These are phyloP conservation scores for Montipora capricornis DNA, from an alignment of 64 coral and sea anemone genomes.

Conservation along the genomic window DNA sequence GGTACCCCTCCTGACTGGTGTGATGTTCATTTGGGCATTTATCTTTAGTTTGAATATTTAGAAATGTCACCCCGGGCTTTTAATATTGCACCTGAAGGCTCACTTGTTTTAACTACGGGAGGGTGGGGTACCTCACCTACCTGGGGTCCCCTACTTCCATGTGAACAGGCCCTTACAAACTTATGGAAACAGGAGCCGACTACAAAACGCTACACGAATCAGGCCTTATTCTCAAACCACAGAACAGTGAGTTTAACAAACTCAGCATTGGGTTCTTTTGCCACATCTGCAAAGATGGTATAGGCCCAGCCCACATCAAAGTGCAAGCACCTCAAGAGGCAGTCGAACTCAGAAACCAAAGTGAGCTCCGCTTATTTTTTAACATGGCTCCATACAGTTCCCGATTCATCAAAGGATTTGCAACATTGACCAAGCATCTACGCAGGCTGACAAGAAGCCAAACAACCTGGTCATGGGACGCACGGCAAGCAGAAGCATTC, in stretches of 20 bases:
- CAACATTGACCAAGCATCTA: slow-evolving; percentile 8
- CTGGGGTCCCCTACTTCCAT: no score
- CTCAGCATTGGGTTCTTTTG: neutral
- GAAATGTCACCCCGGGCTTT: no score
- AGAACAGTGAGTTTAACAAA: neutral
- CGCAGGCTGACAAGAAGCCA: slow-evolving; percentile 32
- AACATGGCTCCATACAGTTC: slow-evolving; percentile 35
- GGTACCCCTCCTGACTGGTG: no score
- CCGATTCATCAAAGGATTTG: slow-evolving; percentile 29
- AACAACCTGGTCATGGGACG: slow-evolving; percentile 26
- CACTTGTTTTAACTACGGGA: no score
- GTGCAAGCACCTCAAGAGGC: slow-evolving; percentile 16
- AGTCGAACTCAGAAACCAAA: slow-evolving; percentile 8
- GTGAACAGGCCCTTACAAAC: no score
- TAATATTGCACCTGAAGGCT: no score
- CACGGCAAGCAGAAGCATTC: slow-evolving; percentile 24
- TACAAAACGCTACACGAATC: neutral
- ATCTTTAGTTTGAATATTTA: no score
- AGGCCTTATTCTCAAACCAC: neutral
- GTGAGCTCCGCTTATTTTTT: slow-evolving; percentile 14
- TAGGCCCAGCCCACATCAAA: neutral
- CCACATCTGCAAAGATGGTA: neutral
- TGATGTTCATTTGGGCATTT: no score
- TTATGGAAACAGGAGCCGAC: no score
- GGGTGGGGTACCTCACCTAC: no score